Base-by-base conservation (phyloP, 2,888 invertebrate species). In the Caradrina clavipalpis region DNA sequence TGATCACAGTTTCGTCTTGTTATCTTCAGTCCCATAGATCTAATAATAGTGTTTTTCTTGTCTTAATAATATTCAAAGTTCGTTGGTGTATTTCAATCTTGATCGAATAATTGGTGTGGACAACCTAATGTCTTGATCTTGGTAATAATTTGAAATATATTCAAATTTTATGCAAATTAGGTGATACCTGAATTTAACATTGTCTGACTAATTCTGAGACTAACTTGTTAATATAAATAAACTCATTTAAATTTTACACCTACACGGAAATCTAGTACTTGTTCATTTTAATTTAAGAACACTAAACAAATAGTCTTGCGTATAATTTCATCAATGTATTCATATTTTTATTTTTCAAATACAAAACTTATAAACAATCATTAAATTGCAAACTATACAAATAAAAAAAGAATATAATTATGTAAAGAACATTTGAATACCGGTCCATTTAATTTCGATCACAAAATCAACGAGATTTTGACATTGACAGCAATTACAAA, bases 1-100 rank as follows among this genome's bases (percentile, higher is more conserved):
- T 90, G 93, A 93, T 93, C 87, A 85, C 84, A 82, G 77, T 85
- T 84, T 83, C 87, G 85, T 87, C 89, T 86, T 86, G 73, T 74
- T 67, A 81, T 80, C 85, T 85, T 81, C 73, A 76, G 76, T 78
- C 79, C 71, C 78, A 84, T 63, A 80, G 70, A 70, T 76, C 72
- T 74, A 67, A 76, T 74, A 66, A 78, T 62, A 61, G 60, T 69
- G 58, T 65, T 75, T 72, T 82, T 55, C 57, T 69, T 55, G 51
- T 70, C 62, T 79, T 47, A 68, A 69, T 64, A 60, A 56, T 73
- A 68, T 64, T 50, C 66, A 53, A 61, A 62, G 49, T 17, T 45
- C 17, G 39, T 58, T 49, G 31, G 4, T 5, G 42, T 53, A 55
- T 71, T 75, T 72, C 61, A 57, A 75, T 79, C 75, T 69, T 79